Base-by-base conservation (phyloP, 2,888 invertebrate genomes). In the Caenorhabditis becei region DNA sequence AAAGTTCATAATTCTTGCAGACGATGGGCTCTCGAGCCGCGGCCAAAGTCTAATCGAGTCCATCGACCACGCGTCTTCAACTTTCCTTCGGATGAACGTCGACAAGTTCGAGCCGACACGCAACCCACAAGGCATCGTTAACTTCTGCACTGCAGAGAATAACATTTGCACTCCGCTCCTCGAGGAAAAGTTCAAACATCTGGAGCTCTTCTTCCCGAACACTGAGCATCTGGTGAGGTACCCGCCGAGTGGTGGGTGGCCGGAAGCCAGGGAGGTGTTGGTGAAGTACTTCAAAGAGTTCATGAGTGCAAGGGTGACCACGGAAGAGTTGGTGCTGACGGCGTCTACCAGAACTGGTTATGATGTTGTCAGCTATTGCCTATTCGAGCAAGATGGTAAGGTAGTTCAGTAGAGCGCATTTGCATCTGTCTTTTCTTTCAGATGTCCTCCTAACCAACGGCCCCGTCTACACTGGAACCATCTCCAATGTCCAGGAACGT, bases 381-480 rank as follows among this genome's bases (percentile, higher is more conserved):
- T 87, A 10, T 86, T 86, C 47, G 83, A 86, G 37, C 74, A 82
- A 14, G 83, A 86, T 44, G 87, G 87, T 86, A 59, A 56, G 58
- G 41, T n/a, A n/a, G n/a, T n/a, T n/a, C n/a, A n/a, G n/a, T n/a
- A n/a, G n/a, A n/a, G n/a, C n/a, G n/a, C n/a, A n/a, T n/a, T n/a
- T n/a, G n/a, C n/a, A n/a, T n/a, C n/a, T n/a, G 35, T 35, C 35
- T 8, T 35, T 35, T 35, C 10, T 61, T 80, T 58, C 78, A 91
- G 91, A 91, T 63, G 86, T 88, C 47, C 81, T 91, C 41, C 83
- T 91, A 54, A 85, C 87, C 8, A 85, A 88, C 4, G 82, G 87
- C 5, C 91, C 91, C 0, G 86, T 86, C 32, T 90, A 90, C 69
- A 81, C 87, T 26, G 87, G 89, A 20, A 83, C 90, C 14, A 78